These are phyloP conservation scores for Paratilapia polleni DNA, from an alignment of 2,113 vertebrate species.

Conservation along the genomic window DNA sequence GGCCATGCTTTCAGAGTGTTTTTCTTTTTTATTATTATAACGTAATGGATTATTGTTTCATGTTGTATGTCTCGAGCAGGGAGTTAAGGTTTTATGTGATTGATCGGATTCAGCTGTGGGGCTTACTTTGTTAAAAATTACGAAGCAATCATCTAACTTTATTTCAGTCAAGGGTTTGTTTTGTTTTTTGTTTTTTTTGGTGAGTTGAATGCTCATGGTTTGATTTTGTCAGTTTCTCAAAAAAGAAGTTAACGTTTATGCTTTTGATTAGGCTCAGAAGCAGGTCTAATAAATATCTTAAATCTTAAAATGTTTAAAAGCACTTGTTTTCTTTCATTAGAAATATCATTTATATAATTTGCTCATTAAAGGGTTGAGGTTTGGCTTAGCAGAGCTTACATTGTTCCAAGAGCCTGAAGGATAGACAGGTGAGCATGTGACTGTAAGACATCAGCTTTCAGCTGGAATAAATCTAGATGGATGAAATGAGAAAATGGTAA, in stretches of 20 bases:
- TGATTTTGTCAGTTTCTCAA: not conserved
- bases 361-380: conserved; percentile 23
- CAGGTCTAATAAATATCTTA: not conserved
- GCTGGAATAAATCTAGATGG: conserved; percentile 26
- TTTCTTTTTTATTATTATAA: conserved; percentile 8
- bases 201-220: not conserved
- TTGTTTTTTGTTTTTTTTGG: not conserved
- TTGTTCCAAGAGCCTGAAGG: conserved; percentile 33
- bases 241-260: not conserved
- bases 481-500: conserved; percentile 26
- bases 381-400: not conserved
- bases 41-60: conserved; percentile 45
- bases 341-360: conserved; percentile 22
- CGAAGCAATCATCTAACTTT: conserved; percentile 29
- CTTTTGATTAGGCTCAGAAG: conserved; percentile 23
- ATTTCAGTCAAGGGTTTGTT: conserved; percentile 14
- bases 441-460: conserved; percentile 13
- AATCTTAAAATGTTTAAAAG: not conserved
- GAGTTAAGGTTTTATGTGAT: conserved; percentile 29
- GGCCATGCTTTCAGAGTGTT: not conserved
- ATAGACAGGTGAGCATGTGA: conserved; percentile 30
- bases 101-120: conserved; percentile 42
- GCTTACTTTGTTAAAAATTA: conserved; percentile 24
- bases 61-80: conserved; percentile 17
- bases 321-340: not conserved